Percentiles rank a stretch among this genome's conserved stretches.
phyloP scores from a whole-genome alignment of 2,888 invertebrate species.

The Xylophagus ater region DNA sequence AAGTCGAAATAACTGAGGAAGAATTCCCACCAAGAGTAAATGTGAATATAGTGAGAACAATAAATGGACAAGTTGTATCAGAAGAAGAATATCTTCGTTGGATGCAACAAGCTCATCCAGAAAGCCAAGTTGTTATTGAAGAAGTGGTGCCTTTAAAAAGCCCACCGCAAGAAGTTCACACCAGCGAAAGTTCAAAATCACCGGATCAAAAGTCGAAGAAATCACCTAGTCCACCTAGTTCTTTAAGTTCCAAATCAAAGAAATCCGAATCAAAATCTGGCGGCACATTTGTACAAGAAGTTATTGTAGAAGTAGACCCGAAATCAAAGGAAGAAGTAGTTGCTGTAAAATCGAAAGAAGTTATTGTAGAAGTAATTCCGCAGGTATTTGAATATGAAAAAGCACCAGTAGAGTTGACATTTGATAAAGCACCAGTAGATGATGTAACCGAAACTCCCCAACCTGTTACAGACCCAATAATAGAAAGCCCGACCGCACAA shows the following conservation, averaged over 20 bases:
- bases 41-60: constrained; percentile 47
- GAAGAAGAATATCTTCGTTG: constrained; percentile 32
- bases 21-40: constrained; percentile 30
- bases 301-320: constrained; percentile 2
- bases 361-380: constrained; percentile 20
- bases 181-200: neutral
- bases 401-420: constrained; percentile 38
- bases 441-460: constrained; percentile 22
- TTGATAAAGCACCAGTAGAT: constrained; percentile 34
- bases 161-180: neutral
- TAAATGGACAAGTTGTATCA: constrained; percentile 41
- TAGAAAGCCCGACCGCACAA: constrained; percentile 14
- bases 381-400: constrained; percentile 40
- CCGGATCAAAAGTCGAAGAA: neutral
- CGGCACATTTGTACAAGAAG: neutral
- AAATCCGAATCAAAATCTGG: neutral
- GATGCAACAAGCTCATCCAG: neutral
- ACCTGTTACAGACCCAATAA: constrained; percentile 18
- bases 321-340: constrained; percentile 11
- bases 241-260: no score
- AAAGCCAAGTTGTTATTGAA: neutral
- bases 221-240: neutral
- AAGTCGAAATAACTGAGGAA: constrained; percentile 34
- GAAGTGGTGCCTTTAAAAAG: constrained; percentile 2
- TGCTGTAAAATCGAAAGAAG: constrained; percentile 8